Evolutionary conservation across 2,888 invertebrate genomes (phyloP).

Genomic region (Andrena marginata): DNA sequence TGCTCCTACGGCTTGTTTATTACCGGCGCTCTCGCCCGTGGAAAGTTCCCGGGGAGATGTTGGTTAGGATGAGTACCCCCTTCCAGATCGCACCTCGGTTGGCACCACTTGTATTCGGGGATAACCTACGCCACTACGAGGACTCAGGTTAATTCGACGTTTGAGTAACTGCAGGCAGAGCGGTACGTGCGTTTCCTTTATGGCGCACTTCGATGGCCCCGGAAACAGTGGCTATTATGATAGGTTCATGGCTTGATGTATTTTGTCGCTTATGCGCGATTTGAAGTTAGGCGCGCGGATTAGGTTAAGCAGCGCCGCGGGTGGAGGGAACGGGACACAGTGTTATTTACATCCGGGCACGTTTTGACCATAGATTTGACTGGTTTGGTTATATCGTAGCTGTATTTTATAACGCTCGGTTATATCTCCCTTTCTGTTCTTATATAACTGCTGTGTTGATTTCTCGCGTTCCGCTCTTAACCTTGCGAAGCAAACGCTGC

Average conservation of each 20-base stretch:
- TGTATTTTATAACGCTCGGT: neutral
- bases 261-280: neutral
- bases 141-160: too few relatives aligned
- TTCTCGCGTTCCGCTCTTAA: neutral
- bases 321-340: neutral
- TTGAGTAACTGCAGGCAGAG: too few relatives aligned
- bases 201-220: neutral
- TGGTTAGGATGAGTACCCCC: neutral
- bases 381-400: neutral
- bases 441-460: neutral
- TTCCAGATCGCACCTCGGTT: neutral
- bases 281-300: neutral
- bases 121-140: too few relatives aligned
- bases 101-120: too few relatives aligned
- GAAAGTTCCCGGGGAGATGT: neutral
- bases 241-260: neutral
- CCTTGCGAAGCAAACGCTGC: neutral
- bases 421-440: neutral
- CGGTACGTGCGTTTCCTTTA: neutral
- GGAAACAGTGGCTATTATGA: neutral
- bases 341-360: too few relatives aligned
- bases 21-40: neutral
- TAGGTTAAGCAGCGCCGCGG: neutral
- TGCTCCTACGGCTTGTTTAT: constrained; percentile 4
- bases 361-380: too few relatives aligned